These are phyloP conservation scores for Diloba caeruleocephala DNA, from an alignment of 2,888 invertebrate genomes.

Conservation along the genomic window DNA sequence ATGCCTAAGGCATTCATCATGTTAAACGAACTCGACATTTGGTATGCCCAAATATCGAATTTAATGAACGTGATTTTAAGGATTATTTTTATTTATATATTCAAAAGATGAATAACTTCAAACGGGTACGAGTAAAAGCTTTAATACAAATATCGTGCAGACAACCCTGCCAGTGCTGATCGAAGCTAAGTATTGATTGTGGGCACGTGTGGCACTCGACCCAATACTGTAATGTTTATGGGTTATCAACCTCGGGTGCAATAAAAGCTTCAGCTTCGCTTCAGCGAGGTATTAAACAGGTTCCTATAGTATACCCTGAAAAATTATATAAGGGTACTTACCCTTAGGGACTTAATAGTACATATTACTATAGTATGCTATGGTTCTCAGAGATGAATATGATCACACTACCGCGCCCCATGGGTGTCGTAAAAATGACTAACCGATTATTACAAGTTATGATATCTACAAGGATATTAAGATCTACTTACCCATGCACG, in stretches of 20 bases:
- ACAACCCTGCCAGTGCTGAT: conserved; percentile 30
- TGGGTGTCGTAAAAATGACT: neutral
- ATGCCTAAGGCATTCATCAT: no score
- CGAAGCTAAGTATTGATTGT: conserved; percentile 38
- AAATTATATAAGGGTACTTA: no score
- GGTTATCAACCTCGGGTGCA: conserved; percentile 23
- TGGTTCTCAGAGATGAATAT: neutral
- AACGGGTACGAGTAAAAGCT: conserved; percentile 6
- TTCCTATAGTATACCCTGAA: neutral
- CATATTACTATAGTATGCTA: no score
- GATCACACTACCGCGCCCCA: neutral
- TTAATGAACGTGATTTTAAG: neutral
- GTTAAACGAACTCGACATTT: no score
- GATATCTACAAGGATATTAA: no score
- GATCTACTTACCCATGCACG: no score
- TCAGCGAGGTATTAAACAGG: neutral
- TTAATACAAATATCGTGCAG: conserved; percentile 11
- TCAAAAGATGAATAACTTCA: neutral
- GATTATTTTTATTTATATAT: neutral
- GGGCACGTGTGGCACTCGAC: conserved; percentile 18
- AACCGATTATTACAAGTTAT: no score
- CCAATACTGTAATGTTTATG: conserved; percentile 20
- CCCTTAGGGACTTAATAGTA: no score
- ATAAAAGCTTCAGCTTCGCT: no score
- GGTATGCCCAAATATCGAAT: no score